These are phyloP conservation scores for Morphnarchus princeps DNA, from an alignment of 2,113 vertebrate species.

Conservation along the genomic window DNA sequence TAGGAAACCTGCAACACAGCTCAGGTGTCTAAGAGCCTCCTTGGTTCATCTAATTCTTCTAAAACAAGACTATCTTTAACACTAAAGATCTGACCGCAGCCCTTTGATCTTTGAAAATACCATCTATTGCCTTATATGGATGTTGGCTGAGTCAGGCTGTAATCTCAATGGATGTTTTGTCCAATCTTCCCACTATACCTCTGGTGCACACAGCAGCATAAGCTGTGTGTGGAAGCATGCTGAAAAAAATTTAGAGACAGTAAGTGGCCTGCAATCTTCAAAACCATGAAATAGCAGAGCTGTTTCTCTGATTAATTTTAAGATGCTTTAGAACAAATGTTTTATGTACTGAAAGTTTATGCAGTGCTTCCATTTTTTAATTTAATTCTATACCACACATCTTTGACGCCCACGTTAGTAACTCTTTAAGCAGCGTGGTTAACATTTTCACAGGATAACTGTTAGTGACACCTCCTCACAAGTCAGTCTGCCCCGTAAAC, in stretches of 20 bases:
- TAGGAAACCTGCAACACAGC: not conserved
- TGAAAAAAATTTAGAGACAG: not conserved
- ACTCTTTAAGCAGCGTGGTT: not conserved
- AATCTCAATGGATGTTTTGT: not conserved
- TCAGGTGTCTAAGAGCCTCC: not conserved
- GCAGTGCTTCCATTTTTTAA: not conserved
- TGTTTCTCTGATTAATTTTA: not conserved
- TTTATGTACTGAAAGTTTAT: not conserved
- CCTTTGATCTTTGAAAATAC: not conserved
- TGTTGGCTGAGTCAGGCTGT: not conserved
- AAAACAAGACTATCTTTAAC: not conserved
- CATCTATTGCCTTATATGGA: not conserved
- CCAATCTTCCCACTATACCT: not conserved
- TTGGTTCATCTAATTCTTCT: not conserved
- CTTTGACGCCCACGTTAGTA: not conserved
- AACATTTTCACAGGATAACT: not conserved
- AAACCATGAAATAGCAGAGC: not conserved
- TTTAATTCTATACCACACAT: not conserved
- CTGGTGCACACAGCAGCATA: not conserved
- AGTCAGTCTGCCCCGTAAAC: not conserved
- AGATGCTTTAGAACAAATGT: not conserved
- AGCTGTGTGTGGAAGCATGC: not conserved
- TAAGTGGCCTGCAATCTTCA: not conserved
- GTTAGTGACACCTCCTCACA: not conserved
- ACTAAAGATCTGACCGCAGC: not conserved